These are phyloP conservation scores for Monoplex corrugatus DNA, from an alignment of 2,888 invertebrate species.

Conservation along the genomic window DNA sequence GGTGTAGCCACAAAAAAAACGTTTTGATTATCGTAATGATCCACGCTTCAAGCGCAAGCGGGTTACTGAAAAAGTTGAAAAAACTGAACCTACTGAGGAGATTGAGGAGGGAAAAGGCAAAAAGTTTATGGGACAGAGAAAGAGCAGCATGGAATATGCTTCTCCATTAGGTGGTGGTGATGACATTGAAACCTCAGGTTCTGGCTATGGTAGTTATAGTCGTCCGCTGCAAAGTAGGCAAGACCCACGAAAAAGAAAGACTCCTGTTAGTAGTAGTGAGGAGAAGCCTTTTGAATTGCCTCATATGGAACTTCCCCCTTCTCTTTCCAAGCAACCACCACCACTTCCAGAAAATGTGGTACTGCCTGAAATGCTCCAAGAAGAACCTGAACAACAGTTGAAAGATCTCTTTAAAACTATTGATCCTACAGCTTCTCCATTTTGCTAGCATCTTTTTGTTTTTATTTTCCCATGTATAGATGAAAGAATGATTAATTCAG, in stretches of 20 bases:
- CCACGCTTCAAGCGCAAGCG: constrained; percentile 79
- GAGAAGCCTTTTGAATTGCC: constrained; percentile 23
- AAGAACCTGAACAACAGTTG: constrained; percentile 69
- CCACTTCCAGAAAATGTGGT: constrained; percentile 54
- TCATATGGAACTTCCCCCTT: constrained; percentile 22
- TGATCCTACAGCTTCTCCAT: constrained; percentile 82
- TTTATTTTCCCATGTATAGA: background rate
- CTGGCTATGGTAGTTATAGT: constrained; percentile 76
- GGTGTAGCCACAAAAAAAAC: constrained; percentile 65
- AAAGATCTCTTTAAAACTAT: constrained; percentile 82
- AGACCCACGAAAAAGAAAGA: constrained; percentile 45
- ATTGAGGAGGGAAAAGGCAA: constrained; percentile 39
- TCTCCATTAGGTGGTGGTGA: constrained; percentile 77
- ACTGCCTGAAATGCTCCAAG: constrained; percentile 47
- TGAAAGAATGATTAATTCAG: no score
- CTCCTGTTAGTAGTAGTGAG: constrained; percentile 31
- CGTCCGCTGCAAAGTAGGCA: constrained; percentile 60
- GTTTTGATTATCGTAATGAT: constrained; percentile 78
- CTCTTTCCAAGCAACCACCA: constrained; percentile 35
- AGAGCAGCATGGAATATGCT: constrained; percentile 78
- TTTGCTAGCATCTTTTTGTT: constrained; percentile 66
- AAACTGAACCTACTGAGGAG: background rate
- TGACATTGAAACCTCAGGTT: constrained; percentile 56
- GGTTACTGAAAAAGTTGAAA: constrained; percentile 48
- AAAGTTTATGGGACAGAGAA: constrained; percentile 67